These are phyloP conservation scores for Phaethon lepturus DNA, from an alignment of 2,113 vertebrate genomes.

Conservation along the genomic window DNA sequence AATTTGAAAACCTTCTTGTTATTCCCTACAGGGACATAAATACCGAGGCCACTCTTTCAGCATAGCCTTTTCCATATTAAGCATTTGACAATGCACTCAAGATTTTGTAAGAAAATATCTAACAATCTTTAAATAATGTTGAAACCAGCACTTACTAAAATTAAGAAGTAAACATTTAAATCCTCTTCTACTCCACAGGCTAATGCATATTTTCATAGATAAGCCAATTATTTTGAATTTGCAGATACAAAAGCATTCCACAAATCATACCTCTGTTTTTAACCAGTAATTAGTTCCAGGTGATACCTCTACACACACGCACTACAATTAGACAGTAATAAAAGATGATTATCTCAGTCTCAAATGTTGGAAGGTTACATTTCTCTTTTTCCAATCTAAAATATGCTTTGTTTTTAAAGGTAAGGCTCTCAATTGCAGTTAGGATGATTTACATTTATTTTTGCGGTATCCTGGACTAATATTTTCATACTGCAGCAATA, in stretches of 20 bases:
- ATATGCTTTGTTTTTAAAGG: neutral
- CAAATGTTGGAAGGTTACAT: neutral
- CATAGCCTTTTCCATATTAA: neutral
- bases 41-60: neutral
- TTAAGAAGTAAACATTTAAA: neutral
- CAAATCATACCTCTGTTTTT: neutral
- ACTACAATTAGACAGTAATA: neutral
- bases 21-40: neutral
- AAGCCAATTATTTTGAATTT: conserved; percentile 16
- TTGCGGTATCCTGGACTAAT: neutral
- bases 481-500: neutral
- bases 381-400: neutral
- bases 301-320: neutral
- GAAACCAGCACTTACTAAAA: neutral
- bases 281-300: conserved; percentile 18
- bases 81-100: neutral
- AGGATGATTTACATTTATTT: neutral
- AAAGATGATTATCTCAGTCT: conserved; percentile 18
- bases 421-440: neutral
- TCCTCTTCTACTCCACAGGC: neutral
- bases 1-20: neutral
- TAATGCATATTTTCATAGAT: neutral
- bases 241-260: neutral
- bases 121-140: neutral
- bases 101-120: neutral